These are phyloP conservation scores for Mythimna impura DNA, from an alignment of 2,888 invertebrate genomes.

Conservation along the genomic window DNA sequence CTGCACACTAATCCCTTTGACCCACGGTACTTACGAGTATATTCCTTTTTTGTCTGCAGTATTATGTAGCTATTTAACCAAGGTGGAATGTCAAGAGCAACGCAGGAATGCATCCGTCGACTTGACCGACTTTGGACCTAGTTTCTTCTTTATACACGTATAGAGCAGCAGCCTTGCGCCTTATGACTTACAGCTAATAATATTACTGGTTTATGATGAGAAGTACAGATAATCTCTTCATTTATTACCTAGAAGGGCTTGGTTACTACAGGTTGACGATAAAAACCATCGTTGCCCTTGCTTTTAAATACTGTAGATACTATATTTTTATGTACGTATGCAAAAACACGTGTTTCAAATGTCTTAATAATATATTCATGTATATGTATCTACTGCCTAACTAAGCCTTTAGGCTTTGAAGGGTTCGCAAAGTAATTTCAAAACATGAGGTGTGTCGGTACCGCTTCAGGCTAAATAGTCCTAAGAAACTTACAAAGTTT, in stretches of 20 bases:
- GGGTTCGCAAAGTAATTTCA: constrained; percentile 35
- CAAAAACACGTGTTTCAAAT: constrained; percentile 28
- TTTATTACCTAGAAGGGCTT: constrained; percentile 33
- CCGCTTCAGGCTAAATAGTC: constrained; percentile 33
- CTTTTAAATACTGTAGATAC: constrained; percentile 11
- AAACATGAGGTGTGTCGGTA: constrained; percentile 37
- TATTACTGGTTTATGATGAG: constrained; percentile 42
- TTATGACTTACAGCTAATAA: constrained; percentile 52
- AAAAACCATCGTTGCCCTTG: constrained; percentile 29
- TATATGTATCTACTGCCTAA: constrained; percentile 8
- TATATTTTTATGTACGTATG: constrained; percentile 11
- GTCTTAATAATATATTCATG: constrained; percentile 18
- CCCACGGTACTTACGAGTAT: constrained; percentile 7
- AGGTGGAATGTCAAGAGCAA: constrained; percentile 80
- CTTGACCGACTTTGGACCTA: constrained; percentile 80
- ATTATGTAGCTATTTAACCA: constrained; percentile 62
- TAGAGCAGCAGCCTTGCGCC: constrained; percentile 57
- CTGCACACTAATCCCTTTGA: constrained; percentile 11
- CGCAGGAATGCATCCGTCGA: constrained; percentile 76
- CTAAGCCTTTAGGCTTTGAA: constrained; percentile 13
- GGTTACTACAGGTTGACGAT: constrained; percentile 10
- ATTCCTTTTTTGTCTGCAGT: constrained; percentile 48
- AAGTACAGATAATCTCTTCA: constrained; percentile 38
- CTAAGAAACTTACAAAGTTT: constrained; percentile 45
- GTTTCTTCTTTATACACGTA: constrained; percentile 68